These are phyloP conservation scores for Callaeas wilsoni DNA, from an alignment of 2,113 vertebrate genomes.

Conservation along the genomic window DNA sequence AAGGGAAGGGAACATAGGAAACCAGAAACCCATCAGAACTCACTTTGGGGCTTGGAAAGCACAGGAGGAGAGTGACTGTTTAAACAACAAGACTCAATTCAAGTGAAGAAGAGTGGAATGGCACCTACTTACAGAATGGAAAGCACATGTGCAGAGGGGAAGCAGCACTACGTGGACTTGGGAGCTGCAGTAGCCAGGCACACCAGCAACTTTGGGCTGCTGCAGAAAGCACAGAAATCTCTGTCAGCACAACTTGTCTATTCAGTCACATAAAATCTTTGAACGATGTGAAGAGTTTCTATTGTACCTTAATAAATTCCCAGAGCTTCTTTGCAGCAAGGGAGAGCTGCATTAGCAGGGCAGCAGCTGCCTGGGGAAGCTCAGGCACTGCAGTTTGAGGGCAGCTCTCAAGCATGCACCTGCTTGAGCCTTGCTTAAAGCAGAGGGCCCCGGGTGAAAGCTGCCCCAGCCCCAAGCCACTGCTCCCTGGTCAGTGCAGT, in stretches of 20 bases:
- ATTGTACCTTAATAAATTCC: background rate
- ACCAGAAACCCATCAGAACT: background rate
- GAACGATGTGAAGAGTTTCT: background rate
- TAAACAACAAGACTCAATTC: background rate
- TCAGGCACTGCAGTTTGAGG: background rate
- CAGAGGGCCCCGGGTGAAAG: background rate
- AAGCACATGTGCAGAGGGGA: background rate
- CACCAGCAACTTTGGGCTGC: rapidly evolving
- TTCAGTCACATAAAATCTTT: background rate
- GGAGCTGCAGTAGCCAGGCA: background rate
- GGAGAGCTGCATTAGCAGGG: background rate
- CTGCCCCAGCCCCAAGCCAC: background rate
- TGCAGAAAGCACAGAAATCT: background rate
- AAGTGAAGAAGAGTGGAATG: background rate
- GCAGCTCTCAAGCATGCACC: background rate
- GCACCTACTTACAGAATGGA: background rate
- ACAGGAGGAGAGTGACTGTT: background rate
- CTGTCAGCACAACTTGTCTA: background rate
- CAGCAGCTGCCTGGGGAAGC: background rate
- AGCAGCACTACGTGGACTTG: background rate
- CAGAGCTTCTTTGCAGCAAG: background rate
- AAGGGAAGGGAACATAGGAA: background rate
- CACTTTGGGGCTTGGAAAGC: background rate
- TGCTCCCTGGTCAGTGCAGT: background rate
- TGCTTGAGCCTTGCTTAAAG: background rate